Evolutionary conservation across 2,888 invertebrate species (phyloP).

Genomic region (Catocala fraxini): DNA sequence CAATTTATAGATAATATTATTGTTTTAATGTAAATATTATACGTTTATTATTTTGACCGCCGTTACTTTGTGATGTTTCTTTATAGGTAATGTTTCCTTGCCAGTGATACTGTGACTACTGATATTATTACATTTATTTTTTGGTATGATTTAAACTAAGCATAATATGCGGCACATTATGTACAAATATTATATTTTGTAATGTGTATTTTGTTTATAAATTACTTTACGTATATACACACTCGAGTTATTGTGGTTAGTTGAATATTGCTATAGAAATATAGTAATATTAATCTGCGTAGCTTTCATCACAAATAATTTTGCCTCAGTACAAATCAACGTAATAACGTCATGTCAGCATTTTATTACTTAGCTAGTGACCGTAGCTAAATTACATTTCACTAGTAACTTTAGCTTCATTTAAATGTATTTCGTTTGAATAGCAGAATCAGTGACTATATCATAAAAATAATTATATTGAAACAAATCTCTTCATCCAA

Average conservation of each 20-base stretch:
- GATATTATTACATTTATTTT: slow-evolving; percentile 41
- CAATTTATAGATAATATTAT: slow-evolving; percentile 18
- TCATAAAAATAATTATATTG: too few relatives aligned
- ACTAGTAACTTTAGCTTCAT: too few relatives aligned
- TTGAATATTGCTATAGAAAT: neutral
- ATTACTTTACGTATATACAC: neutral
- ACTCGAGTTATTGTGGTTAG: neutral
- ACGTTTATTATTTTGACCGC: slow-evolving; percentile 34
- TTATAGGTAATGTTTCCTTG: slow-evolving; percentile 58
- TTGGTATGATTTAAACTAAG: slow-evolving; percentile 44
- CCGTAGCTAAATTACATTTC: slow-evolving; percentile 4
- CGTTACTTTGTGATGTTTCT: slow-evolving; percentile 41
- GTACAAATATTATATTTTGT: slow-evolving; percentile 37
- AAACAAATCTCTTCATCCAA: too few relatives aligned
- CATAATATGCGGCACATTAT: slow-evolving; percentile 40
- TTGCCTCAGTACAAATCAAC: slow-evolving; percentile 43
- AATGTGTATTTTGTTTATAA: slow-evolving; percentile 12
- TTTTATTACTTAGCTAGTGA: slow-evolving; percentile 23
- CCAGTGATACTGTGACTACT: slow-evolving; percentile 68
- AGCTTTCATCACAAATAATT: slow-evolving; percentile 26
- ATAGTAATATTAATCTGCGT: slow-evolving; percentile 7
- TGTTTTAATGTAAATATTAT: slow-evolving; percentile 46
- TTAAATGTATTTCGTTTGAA: too few relatives aligned
- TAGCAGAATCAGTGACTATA: neutral
- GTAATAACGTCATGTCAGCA: slow-evolving; percentile 18